Evolutionary conservation across 2,888 invertebrate species (phyloP), one percentile per base, ranked within the genome.

Genomic region (Mesochorus sp.): DNA sequence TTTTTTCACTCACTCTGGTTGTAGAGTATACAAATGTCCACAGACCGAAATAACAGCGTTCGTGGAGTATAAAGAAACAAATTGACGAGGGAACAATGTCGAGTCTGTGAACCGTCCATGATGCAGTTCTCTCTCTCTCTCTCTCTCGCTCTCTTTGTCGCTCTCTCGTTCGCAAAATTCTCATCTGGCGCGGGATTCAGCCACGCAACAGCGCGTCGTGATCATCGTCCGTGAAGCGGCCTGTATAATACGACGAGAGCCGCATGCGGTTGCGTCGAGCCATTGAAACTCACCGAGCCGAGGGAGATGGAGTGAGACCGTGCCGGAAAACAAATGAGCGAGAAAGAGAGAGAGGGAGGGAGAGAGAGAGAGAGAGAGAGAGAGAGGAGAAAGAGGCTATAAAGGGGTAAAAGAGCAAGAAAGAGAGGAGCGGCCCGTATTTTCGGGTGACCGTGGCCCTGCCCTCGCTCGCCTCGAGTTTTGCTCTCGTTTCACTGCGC

Each of bases 391-490:
- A 24, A 49, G 57, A 57, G 75, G 64, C 17, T 49, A 21, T 28
- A 51, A 44, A 53, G 8, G 28, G 39, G 19, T 28, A 31, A 47
- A 47, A 26, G 44, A 10, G 42, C 12, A 28, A 68, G 42, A 57
- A 81, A 74, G 47, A 84, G 78, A 83, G 84, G 81, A 74, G 83
- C 81, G 83, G 82, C 83, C 28, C 81, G 85, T 87, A 86, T 89
- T 89, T 90, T 89, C 81, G 90, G 89, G 84, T 86, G 89, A 86
- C 90, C 90, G 82, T 89, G 90, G 89, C 89, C 89, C 87, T 88
- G 88, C 89, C 87, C 87, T 87, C 86, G 83, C 83, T 81, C 80
- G 59, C 44, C 79, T 72, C 57, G 47, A 28, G 19, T 66, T 64
- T 51, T 61, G 37, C 70, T 77, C 81, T 57, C 79, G 83, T 83